A percentile compares a stretch with the other conserved stretches of the same genome.
Conservation (phyloP, 1,140 invertebrate species). For the Augochlora pura region DNA sequence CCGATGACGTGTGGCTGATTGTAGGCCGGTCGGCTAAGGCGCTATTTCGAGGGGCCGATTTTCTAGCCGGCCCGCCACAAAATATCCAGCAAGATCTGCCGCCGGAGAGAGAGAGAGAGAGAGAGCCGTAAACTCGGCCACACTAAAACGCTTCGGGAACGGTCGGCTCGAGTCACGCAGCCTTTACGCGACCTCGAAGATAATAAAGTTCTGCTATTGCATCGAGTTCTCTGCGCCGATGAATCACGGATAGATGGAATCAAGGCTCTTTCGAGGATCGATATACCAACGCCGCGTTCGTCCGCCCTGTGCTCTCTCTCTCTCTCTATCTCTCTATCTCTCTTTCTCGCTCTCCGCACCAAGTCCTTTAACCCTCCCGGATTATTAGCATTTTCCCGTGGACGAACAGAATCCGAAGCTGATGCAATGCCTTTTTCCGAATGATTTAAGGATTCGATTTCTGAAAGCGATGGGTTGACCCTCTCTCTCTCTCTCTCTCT, state of each 20-base stretch:
- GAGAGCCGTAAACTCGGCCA: slow-evolving; percentile 36
- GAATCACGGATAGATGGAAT: slow-evolving; percentile 59
- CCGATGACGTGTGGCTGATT: slow-evolving; percentile 53
- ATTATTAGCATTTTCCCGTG: slow-evolving; percentile 33
- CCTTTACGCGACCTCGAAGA: slow-evolving; percentile 59
- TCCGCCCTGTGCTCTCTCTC: no score
- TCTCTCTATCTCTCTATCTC: no score
- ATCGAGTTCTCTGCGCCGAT: slow-evolving; percentile 42
- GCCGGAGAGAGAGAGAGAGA: no score
- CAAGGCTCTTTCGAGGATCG: slow-evolving; percentile 37
- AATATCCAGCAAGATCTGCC: slow-evolving; percentile 55
- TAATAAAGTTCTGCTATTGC: slow-evolving; percentile 61
- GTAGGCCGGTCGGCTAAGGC: slow-evolving; percentile 19
- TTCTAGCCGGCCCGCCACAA: slow-evolving; percentile 47
- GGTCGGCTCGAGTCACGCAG: slow-evolving; percentile 58
- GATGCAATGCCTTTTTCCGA: no score
- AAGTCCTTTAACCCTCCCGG: slow-evolving; percentile 30
- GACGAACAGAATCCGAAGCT: neutral
- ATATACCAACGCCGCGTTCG: no score
- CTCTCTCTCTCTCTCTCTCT: no score
- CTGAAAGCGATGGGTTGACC: no score
- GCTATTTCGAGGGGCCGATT: slow-evolving; percentile 53
- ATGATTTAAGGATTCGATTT: no score
- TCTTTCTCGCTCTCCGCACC: no score
- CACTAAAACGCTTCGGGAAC: slow-evolving; percentile 43